phyloP scores from a whole-genome alignment of 2,797 vertebrate genomes.

The Petrocephalus sullivani region DNA sequence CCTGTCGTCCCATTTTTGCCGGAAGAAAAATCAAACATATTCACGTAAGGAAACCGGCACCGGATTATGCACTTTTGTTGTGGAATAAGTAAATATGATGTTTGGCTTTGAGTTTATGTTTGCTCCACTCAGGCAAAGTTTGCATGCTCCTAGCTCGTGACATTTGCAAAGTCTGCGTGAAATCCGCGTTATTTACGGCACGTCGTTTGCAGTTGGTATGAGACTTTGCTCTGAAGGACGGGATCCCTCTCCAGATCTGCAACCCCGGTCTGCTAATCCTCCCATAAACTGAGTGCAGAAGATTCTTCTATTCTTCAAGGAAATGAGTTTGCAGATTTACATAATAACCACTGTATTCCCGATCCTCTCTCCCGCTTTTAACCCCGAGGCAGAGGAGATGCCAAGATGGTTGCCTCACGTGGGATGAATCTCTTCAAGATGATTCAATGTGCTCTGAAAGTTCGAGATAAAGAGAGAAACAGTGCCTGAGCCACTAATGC shows the following conservation, averaged over 20 bases:
- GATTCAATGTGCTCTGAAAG: slow-evolving; percentile 15
- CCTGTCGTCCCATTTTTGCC: background rate
- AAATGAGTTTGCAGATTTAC: slow-evolving; percentile 27
- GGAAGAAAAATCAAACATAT: background rate
- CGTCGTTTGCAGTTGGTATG: background rate
- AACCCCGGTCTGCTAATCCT: slow-evolving; percentile 9
- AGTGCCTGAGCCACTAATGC: background rate
- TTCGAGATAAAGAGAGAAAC: background rate
- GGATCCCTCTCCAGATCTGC: background rate
- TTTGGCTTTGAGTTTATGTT: background rate
- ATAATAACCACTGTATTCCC: slow-evolving; percentile 17
- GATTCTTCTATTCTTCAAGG: slow-evolving; percentile 22
- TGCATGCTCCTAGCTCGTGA: background rate
- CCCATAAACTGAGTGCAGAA: slow-evolving; percentile 11
- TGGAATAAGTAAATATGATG: background rate
- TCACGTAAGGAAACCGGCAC: background rate
- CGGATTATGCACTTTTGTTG: background rate
- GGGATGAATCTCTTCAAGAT: background rate
- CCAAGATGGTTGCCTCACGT: background rate
- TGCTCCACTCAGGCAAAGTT: background rate
- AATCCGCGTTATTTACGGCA: slow-evolving; percentile 10
- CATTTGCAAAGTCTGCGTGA: background rate
- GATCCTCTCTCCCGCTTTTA: background rate
- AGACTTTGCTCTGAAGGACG: background rate
- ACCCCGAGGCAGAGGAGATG: background rate